These are phyloP conservation scores for Argyresthia albistria DNA, from an alignment of 2,888 invertebrate genomes.

Conservation along the genomic window DNA sequence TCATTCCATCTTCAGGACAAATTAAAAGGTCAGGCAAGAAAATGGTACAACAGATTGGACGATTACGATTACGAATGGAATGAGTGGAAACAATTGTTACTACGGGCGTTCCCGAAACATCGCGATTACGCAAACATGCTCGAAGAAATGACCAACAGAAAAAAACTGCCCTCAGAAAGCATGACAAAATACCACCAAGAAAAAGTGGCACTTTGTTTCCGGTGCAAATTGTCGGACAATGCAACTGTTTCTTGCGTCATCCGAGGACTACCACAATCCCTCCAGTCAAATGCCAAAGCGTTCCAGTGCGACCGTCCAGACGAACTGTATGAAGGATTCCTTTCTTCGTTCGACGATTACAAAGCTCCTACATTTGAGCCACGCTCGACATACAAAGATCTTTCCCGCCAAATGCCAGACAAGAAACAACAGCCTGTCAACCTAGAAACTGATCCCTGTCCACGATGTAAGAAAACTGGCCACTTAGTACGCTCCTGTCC, in stretches of 20 bases:
- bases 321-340: background rate
- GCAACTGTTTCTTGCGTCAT: slow-evolving; percentile 20
- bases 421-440: slow-evolving; percentile 6
- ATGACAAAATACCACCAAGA: slow-evolving; percentile 25
- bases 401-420: slow-evolving; percentile 12
- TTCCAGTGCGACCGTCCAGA: slow-evolving; percentile 17
- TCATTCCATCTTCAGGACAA: slow-evolving; percentile 12
- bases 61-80: slow-evolving; percentile 18
- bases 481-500: slow-evolving; percentile 7
- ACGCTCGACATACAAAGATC: slow-evolving; percentile 3
- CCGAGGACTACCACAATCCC: slow-evolving; percentile 13
- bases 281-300: slow-evolving; percentile 18
- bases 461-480: background rate
- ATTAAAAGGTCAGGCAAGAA: slow-evolving; percentile 17
- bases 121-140: slow-evolving; percentile 15
- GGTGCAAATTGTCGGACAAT: slow-evolving; percentile 16
- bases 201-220: slow-evolving; percentile 19
- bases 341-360: slow-evolving; percentile 18
- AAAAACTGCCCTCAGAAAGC: slow-evolving; percentile 12
- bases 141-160: slow-evolving; percentile 17
- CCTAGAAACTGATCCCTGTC: background rate
- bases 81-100: slow-evolving; percentile 18
- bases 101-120: slow-evolving; percentile 2
- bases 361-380: slow-evolving; percentile 5
- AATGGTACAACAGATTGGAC: slow-evolving; percentile 17